These are phyloP conservation scores for Cydia strobilella DNA, from an alignment of 1,140 invertebrate species.

Conservation along the genomic window DNA sequence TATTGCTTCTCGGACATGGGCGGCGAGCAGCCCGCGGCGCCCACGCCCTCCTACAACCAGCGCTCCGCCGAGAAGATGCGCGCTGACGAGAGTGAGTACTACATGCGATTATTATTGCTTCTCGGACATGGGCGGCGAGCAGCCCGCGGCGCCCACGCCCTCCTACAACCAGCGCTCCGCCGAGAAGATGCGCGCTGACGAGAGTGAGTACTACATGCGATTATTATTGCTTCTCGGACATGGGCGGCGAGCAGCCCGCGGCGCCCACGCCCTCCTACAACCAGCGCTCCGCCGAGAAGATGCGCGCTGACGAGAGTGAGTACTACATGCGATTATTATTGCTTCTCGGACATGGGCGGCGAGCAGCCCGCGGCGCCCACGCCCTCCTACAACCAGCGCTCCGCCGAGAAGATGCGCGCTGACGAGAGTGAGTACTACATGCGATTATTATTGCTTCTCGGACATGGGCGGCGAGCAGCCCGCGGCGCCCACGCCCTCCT, in stretches of 20 bases:
- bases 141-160: constrained; percentile 71
- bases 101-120: too few relatives aligned
- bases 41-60: constrained; percentile 87
- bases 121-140: constrained; percentile 84
- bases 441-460: too few relatives aligned
- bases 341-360: too few relatives aligned
- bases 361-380: constrained; percentile 67
- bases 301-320: constrained; percentile 94
- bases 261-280: constrained; percentile 84
- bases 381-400: constrained; percentile 89
- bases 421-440: constrained; percentile 86
- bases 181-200: constrained; percentile 97
- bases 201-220: constrained; percentile 77
- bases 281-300: constrained; percentile 92
- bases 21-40: constrained; percentile 62
- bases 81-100: constrained; percentile 88
- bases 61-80: constrained; percentile 95
- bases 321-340: constrained; percentile 24
- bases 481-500: constrained; percentile 80
- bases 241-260: constrained; percentile 58
- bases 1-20: too few relatives aligned
- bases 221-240: too few relatives aligned
- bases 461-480: constrained; percentile 80
- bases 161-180: constrained; percentile 91
- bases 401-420: constrained; percentile 95